Evolutionary conservation across 92 coral and sea anemone species (phyloP).

Genomic region (Siderastrea radians): DNA sequence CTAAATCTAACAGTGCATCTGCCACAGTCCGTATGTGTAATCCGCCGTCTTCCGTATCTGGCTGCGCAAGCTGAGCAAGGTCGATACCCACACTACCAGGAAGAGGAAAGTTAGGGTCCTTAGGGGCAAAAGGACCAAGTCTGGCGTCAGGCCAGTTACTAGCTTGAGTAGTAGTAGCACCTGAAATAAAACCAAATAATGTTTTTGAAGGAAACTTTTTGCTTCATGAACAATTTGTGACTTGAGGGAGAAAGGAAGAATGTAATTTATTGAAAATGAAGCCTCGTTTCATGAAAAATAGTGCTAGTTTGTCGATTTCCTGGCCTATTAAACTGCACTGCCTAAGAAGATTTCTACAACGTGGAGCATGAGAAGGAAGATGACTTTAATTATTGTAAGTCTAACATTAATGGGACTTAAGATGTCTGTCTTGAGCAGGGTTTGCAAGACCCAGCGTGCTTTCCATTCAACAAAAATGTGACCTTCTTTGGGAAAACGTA

Average conservation of each 20-base stretch:
- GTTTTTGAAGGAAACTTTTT: neutral
- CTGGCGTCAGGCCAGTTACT: constrained; percentile 75
- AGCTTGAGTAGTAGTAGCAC: constrained; percentile 10
- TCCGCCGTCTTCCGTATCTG: constrained; percentile 14
- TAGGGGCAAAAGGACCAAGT: constrained; percentile 96
- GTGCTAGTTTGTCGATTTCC: too few relatives aligned
- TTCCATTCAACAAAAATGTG: too few relatives aligned
- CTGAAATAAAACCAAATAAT: constrained; percentile 6
- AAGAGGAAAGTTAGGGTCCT: constrained; percentile 95
- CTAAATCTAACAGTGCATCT: constrained; percentile 88
- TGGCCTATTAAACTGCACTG: too few relatives aligned
- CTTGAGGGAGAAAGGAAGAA: neutral
- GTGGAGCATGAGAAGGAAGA: too few relatives aligned
- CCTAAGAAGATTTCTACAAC: too few relatives aligned
- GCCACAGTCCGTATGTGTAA: constrained; percentile 69
- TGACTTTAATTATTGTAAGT: too few relatives aligned
- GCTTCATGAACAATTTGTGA: neutral
- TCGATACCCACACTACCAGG: constrained; percentile 94
- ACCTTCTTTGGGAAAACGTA: too few relatives aligned
- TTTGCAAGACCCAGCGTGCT: too few relatives aligned
- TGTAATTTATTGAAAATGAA: too few relatives aligned
- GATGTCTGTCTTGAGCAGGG: too few relatives aligned
- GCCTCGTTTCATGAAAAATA: too few relatives aligned
- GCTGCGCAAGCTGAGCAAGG: constrained; percentile 31
- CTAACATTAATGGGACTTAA: too few relatives aligned